Conservation (phyloP, 2,113 vertebrate genomes). For the Campylomormyrus numenius region DNA sequence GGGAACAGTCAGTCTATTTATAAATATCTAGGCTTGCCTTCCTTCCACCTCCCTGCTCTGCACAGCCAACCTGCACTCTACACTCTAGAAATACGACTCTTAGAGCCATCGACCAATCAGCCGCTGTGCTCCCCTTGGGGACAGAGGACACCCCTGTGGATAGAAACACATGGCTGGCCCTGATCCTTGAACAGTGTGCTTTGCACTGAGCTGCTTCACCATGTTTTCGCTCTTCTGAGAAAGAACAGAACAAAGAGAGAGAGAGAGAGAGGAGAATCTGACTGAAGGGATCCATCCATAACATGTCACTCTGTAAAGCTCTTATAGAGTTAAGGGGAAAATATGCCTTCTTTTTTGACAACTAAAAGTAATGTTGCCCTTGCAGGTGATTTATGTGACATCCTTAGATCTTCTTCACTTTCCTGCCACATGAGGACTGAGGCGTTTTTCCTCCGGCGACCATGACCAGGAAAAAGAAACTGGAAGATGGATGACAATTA, state of each 20-base stretch:
- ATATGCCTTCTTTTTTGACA: background rate
- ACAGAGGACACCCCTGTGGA: background rate
- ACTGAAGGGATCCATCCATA: background rate
- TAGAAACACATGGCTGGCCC: background rate
- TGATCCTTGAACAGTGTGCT: background rate
- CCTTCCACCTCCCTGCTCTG: background rate
- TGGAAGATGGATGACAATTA: background rate
- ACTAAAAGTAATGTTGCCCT: conserved; percentile 1
- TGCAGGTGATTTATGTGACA: background rate
- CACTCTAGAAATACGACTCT: background rate
- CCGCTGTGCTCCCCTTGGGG: background rate
- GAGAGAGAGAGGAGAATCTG: background rate
- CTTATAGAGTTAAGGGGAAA: background rate
- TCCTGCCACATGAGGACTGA: background rate
- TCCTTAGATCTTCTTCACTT: background rate
- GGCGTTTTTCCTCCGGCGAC: background rate
- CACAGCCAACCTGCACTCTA: background rate
- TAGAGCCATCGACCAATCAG: background rate
- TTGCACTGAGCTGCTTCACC: background rate
- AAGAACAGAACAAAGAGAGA: background rate
- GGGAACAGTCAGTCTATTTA: background rate
- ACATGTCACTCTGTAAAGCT: background rate
- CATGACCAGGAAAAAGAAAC: background rate
- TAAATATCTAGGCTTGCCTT: background rate
- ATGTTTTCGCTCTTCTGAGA: background rate